Evolutionary conservation across 1,140 invertebrate genomes (phyloP), one percentile per base, ranked within the genome.

Genomic region (Drosophila quadrilineata): DNA sequence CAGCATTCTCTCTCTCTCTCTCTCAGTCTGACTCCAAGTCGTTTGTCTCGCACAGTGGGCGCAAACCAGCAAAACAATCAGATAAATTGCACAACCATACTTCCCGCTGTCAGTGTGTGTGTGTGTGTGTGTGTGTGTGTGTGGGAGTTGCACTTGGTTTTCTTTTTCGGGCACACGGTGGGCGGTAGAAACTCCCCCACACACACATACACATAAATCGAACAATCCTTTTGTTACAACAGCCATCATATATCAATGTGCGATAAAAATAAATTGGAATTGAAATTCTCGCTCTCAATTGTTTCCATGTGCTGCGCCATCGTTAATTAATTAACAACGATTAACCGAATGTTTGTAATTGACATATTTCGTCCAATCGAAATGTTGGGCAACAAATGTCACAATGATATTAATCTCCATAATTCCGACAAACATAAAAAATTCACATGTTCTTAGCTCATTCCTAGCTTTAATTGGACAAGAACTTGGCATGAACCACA

Each of bases 161-260:
- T 63, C n/a, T n/a, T n/a, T n/a, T n/a, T n/a, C n/a, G n/a, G n/a
- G n/a, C n/a, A n/a, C n/a, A n/a, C n/a, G n/a, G n/a, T n/a, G n/a
- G n/a, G n/a, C n/a, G n/a, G n/a, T n/a, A n/a, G n/a, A n/a, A n/a
- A 24, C 36, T 9, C 10, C 16, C 12, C 28, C 10, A 17, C 40
- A 26, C 36, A 40, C 57, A 12, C 50, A 19, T 10, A 45, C 29
- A 14, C 14, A 17, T 10, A 28, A 24, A 14, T 3, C 29, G 14
- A 9, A 28, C 24, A 28, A 43, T 10, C 17, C 24, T 6, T n/a
- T n/a, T n/a, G n/a, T n/a, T n/a, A n/a, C n/a, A n/a, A n/a, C n/a
- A n/a, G n/a, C n/a, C n/a, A n/a, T n/a, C 41, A 75, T 75, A 56
- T 75, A 80, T 82, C 75, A 82, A 71, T 75, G 46, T 59, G n/a